These are phyloP conservation scores for Ochropacha duplaris DNA, from an alignment of 2,888 invertebrate species.

Conservation along the genomic window DNA sequence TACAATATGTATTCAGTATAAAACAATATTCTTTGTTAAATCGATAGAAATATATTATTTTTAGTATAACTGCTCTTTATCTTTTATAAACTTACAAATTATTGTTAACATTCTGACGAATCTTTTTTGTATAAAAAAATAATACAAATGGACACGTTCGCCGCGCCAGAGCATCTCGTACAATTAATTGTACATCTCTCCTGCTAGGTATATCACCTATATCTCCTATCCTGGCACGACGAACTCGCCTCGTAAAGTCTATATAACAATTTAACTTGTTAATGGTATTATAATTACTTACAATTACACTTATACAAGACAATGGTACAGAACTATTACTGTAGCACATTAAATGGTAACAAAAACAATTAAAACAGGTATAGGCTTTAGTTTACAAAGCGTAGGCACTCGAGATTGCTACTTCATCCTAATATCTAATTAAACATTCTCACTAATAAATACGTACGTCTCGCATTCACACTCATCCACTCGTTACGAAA, in stretches of 20 bases:
- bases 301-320: conserved; percentile 76
- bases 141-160: conserved; percentile 69
- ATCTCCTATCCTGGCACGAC: conserved; percentile 25
- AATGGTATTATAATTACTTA: conserved; percentile 78
- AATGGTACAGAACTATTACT: conserved; percentile 77
- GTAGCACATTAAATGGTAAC: conserved; percentile 80
- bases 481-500: conserved; percentile 23
- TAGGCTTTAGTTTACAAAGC: conserved; percentile 82
- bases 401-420: conserved; percentile 84
- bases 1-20: conserved; percentile 82
- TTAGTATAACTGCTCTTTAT: conserved; percentile 79
- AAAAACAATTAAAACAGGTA: conserved; percentile 79
- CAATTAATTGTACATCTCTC: conserved; percentile 17
- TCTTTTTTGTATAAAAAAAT: conserved; percentile 76
- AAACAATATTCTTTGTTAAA: conserved; percentile 83
- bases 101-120: conserved; percentile 81
- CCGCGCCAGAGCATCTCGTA: conserved; percentile 27
- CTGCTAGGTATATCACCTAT: too few species aligned
- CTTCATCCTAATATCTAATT: conserved; percentile 67
- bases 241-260: conserved; percentile 41
- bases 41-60: conserved; percentile 82
- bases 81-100: conserved; percentile 81
- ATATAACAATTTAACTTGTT: conserved; percentile 81
- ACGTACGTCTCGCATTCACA: conserved; percentile 67
- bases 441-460: conserved; percentile 81